Evolutionary conservation across 1,140 invertebrate species (phyloP), one percentile per base, ranked within the genome.

Genomic region (Kradibia gibbosae): DNA sequence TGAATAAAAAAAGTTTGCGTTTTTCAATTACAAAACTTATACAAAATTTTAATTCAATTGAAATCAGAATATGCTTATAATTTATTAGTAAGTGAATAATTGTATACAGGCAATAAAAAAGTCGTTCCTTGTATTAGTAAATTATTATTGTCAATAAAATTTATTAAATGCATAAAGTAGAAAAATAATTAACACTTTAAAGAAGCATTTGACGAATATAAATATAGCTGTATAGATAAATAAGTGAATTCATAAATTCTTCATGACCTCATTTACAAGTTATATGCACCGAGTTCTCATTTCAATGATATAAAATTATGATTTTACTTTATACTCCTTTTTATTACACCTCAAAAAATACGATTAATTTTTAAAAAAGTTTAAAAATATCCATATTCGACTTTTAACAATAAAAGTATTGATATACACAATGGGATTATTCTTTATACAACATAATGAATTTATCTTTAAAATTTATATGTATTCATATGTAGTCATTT

Each of bases 291-390:
- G 7, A n/a, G 20, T 67, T 34, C 62, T n/a, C 34, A 15, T 67
- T 67, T 39, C 34, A 67, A 39, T 67, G 34, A 67, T 39, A 67
- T 39, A 39, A 67, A 39, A 67, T 67, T 67, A 67, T 39, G 20
- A 67, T 67, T 22, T 36, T 67, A 67, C 36, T 36, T 39, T 67
- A 67, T 67, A n/a, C n/a, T n/a, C n/a, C n/a, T n/a, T n/a, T n/a
- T n/a, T n/a, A n/a, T n/a, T n/a, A n/a, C n/a, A n/a, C n/a, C 22
- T n/a, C 34, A 36, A 67, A 4, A 60, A 5, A n/a, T 67, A 39
- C 39, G 39, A 67, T 67, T 67, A 67, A 67, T 7, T 39, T 67
- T 39, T 67, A 39, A 39, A 39, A 67, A 67, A 39, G 39, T 67
- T 22, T 25, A 67, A 39, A 39, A 67, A 22, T 67, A 39, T 20